A percentile compares a stretch with the other conserved stretches of the same genome.
These are phyloP conservation scores for Steinernema feltiae DNA, from an alignment of 1,140 invertebrate genomes.

Conservation along the genomic window DNA sequence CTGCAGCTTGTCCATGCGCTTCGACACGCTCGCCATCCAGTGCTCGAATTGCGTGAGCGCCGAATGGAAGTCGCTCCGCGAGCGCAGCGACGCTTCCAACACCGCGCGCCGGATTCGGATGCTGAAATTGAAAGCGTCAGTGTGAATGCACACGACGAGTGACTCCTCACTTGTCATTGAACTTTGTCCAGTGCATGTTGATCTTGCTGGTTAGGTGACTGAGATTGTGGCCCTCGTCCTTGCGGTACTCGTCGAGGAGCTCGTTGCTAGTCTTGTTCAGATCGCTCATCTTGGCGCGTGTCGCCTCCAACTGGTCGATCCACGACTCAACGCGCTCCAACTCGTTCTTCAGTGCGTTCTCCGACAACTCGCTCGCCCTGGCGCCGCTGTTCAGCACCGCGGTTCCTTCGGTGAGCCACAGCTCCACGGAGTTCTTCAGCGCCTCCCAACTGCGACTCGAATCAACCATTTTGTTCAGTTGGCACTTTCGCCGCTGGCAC, in stretches of 20 bases:
- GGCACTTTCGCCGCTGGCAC: slow-evolving; percentile 39
- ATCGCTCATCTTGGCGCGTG: slow-evolving; percentile 32
- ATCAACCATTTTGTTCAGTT: slow-evolving; percentile 38
- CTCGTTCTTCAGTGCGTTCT: not conserved
- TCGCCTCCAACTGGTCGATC: slow-evolving; percentile 27
- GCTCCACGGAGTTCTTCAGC: slow-evolving; percentile 27
- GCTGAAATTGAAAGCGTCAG: slow-evolving; percentile 27
- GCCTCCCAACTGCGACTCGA: slow-evolving; percentile 45
- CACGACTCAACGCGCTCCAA: slow-evolving; percentile 30
- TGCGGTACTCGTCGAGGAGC: slow-evolving; percentile 43
- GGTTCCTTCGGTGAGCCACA: slow-evolving; percentile 43
- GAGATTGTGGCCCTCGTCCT: slow-evolving; percentile 51
- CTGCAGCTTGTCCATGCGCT: slow-evolving; percentile 20
- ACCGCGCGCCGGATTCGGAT: slow-evolving; percentile 46
- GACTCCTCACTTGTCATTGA: slow-evolving; percentile 49
- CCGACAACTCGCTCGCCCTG: not conserved
- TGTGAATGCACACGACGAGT: not conserved
- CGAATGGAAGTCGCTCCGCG: slow-evolving; percentile 50
- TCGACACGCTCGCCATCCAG: slow-evolving; percentile 40
- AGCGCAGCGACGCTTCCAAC: slow-evolving; percentile 47
- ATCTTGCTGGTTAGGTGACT: slow-evolving; percentile 47
- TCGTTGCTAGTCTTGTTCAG: slow-evolving; percentile 36
- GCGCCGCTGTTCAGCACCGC: slow-evolving; percentile 14
- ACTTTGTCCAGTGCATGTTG: slow-evolving; percentile 54
- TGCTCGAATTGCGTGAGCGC: slow-evolving; percentile 49